phyloP scores from a whole-genome alignment of 2,888 invertebrate genomes.

The Drosophila paramelanica region DNA sequence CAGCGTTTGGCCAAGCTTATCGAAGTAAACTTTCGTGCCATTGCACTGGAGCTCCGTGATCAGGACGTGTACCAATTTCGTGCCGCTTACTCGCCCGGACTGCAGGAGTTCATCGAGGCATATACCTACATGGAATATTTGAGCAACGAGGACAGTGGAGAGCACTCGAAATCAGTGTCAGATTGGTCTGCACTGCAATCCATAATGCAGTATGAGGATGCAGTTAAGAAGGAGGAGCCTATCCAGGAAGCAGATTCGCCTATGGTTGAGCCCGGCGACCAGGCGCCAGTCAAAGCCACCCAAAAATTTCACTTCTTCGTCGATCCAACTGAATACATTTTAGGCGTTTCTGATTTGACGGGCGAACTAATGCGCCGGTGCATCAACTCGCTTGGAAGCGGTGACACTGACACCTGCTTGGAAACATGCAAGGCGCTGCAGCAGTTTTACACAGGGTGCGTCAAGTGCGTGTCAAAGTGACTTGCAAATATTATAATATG shows the following conservation, averaged over 20 bases:
- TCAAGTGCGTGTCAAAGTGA: background rate
- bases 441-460: slow-evolving; percentile 82
- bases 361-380: slow-evolving; percentile 96
- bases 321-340: slow-evolving; percentile 87
- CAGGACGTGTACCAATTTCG: slow-evolving; percentile 90
- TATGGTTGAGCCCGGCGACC: background rate
- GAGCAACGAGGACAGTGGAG: slow-evolving; percentile 64
- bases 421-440: slow-evolving; percentile 90
- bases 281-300: background rate
- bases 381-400: slow-evolving; percentile 92
- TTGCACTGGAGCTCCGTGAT: slow-evolving; percentile 90
- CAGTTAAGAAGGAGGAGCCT: slow-evolving; percentile 16
- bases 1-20: slow-evolving; percentile 88
- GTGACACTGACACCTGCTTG: slow-evolving; percentile 90
- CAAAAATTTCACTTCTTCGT: slow-evolving; percentile 79
- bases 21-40: slow-evolving; percentile 86
- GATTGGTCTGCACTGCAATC: slow-evolving; percentile 87
- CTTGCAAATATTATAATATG: background rate
- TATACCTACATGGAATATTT: slow-evolving; percentile 91
- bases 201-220: slow-evolving; percentile 85
- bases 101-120: slow-evolving; percentile 94
- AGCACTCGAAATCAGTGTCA: slow-evolving; percentile 86
- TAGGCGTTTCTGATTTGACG: slow-evolving; percentile 94
- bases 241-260: slow-evolving; percentile 26
- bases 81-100: slow-evolving; percentile 88